These are phyloP conservation scores for Nicator chloris DNA, from an alignment of 2,113 vertebrate genomes.

Conservation along the genomic window DNA sequence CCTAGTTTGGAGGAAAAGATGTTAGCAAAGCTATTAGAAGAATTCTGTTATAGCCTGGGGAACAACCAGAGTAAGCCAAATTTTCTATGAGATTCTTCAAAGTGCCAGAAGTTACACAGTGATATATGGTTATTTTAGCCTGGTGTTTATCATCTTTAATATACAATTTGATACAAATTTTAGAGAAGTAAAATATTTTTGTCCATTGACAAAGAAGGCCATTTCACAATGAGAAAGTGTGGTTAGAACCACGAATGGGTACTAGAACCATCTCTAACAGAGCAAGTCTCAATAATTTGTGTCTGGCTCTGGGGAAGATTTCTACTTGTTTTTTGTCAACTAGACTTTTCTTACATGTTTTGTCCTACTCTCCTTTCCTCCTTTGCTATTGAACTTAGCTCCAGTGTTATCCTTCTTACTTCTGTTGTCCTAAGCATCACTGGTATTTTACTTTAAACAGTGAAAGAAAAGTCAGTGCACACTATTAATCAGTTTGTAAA, in stretches of 20 bases:
- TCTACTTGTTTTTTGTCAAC: background rate
- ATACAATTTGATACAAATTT: background rate
- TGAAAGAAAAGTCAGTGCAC: background rate
- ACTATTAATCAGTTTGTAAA: background rate
- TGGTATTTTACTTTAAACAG: background rate
- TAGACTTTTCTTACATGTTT: background rate
- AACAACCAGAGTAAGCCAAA: background rate
- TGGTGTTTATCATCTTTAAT: background rate
- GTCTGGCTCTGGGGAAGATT: background rate
- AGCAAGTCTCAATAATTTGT: background rate
- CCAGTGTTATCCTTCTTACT: background rate
- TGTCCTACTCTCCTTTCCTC: background rate
- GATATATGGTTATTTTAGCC: background rate
- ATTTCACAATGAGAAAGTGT: background rate
- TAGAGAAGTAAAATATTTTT: background rate
- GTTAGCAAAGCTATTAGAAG: background rate
- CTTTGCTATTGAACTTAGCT: background rate
- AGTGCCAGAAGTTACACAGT: background rate
- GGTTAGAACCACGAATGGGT: background rate
- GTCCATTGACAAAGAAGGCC: background rate
- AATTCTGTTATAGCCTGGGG: background rate
- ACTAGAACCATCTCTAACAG: background rate
- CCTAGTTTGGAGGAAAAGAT: background rate
- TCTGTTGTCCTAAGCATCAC: background rate
- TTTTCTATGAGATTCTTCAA: background rate